phyloP scores from a whole-genome alignment of 1,140 invertebrate species.

The Drosophila virilis region DNA sequence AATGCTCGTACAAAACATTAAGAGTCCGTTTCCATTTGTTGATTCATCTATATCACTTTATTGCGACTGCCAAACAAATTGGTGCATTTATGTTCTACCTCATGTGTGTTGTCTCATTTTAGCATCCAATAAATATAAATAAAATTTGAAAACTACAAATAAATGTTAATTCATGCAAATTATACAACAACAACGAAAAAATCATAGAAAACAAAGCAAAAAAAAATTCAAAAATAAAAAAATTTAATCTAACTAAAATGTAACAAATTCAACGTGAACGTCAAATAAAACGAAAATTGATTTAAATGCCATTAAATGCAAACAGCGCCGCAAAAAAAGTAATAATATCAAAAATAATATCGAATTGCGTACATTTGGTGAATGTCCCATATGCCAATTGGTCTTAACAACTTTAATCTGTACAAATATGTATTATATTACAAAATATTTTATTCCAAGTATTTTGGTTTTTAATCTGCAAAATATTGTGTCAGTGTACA shows the following conservation, averaged over 20 bases:
- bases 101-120: constrained; percentile 60
- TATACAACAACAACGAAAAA: constrained; percentile 46
- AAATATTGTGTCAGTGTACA: constrained; percentile 36
- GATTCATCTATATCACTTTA: constrained; percentile 29
- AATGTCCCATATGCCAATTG: constrained; percentile 84
- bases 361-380: constrained; percentile 67
- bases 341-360: constrained; percentile 42
- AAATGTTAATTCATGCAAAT: constrained; percentile 61
- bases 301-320: constrained; percentile 25
- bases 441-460: constrained; percentile 11
- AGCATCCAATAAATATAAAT: constrained; percentile 42
- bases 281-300: constrained; percentile 39
- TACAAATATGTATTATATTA: constrained; percentile 32
- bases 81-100: constrained; percentile 33
- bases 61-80: constrained; percentile 28
- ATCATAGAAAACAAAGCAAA: constrained; percentile 31
- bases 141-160: constrained; percentile 44
- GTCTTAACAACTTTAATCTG: constrained; percentile 52
- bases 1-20: constrained; percentile 17
- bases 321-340: constrained; percentile 42
- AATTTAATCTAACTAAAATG: constrained; percentile 47
- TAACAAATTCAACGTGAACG: constrained; percentile 29
- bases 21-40: constrained; percentile 39
- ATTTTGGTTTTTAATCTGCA: constrained; percentile 56
- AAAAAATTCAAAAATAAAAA: constrained; percentile 42